Conservation (phyloP, 2,888 invertebrate species). For the Tenthredo distinguenda region DNA sequence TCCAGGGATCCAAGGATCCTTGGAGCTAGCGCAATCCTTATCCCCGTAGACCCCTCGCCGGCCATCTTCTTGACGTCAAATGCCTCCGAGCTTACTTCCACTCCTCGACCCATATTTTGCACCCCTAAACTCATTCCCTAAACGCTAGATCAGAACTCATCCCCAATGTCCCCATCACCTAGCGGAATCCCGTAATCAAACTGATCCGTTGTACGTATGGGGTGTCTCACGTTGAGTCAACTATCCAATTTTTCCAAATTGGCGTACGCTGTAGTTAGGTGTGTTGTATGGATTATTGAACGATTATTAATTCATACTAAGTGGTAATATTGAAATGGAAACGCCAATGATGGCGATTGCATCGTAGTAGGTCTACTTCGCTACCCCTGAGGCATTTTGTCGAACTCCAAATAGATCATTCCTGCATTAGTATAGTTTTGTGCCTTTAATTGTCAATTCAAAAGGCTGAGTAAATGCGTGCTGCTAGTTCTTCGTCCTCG, state of each 20-base stretch:
- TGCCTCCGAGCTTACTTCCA: slow-evolving; percentile 4
- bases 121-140: slow-evolving; percentile 33
- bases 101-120: background rate
- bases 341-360: too few relatives aligned
- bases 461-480: background rate
- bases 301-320: background rate
- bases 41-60: slow-evolving; percentile 33
- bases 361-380: too few relatives aligned
- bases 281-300: background rate
- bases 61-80: slow-evolving; percentile 24
- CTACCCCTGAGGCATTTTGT: background rate
- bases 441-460: background rate
- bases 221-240: background rate
- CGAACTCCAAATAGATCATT: background rate
- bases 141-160: slow-evolving; percentile 25
- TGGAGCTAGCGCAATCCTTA: slow-evolving; percentile 39
- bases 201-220: background rate
- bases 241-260: background rate
- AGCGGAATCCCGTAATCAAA: background rate
- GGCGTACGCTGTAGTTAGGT: background rate
- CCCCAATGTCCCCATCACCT: background rate
- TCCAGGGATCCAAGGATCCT: slow-evolving; percentile 43
- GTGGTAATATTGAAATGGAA: background rate
- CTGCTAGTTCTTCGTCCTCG: background rate
- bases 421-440: background rate